Conservation (phyloP, 2,888 invertebrate genomes). For the Dicycla oo region DNA sequence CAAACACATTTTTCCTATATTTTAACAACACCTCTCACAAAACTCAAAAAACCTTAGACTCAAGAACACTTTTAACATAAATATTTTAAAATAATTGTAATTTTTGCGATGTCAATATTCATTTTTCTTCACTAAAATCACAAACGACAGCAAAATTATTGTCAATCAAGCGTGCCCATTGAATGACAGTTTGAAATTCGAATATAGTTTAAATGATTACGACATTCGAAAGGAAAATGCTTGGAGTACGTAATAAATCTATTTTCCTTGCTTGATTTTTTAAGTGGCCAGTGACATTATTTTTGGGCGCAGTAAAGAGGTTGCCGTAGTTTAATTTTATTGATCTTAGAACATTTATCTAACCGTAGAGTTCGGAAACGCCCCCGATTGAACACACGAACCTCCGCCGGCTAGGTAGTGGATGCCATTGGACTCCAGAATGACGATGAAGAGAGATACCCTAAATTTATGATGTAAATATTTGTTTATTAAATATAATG, state of each 20-base stretch:
- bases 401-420: too few relatives aligned
- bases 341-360: too few relatives aligned
- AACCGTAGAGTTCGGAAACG: too few relatives aligned
- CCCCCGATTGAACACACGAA: too few relatives aligned
- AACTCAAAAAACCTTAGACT: not conserved
- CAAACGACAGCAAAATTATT: slow-evolving; percentile 44
- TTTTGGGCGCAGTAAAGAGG: slow-evolving; percentile 21
- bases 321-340: not conserved
- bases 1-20: slow-evolving; percentile 39
- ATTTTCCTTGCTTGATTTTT: slow-evolving; percentile 17
- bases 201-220: slow-evolving; percentile 47
- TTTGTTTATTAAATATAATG: too few relatives aligned
- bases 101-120: not conserved
- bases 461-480: too few relatives aligned
- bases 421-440: too few relatives aligned
- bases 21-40: not conserved
- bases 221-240: slow-evolving; percentile 28
- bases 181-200: slow-evolving; percentile 55
- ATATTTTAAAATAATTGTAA: slow-evolving; percentile 17
- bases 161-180: slow-evolving; percentile 52
- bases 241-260: not conserved
- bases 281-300: slow-evolving; percentile 24
- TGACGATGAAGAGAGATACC: too few relatives aligned
- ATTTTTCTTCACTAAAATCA: slow-evolving; percentile 23
- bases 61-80: not conserved